A percentile compares a stretch with the other conserved stretches of the same genome.
These are phyloP conservation scores for Antheraea yamamai DNA, from an alignment of 2,888 invertebrate genomes.

Conservation along the genomic window DNA sequence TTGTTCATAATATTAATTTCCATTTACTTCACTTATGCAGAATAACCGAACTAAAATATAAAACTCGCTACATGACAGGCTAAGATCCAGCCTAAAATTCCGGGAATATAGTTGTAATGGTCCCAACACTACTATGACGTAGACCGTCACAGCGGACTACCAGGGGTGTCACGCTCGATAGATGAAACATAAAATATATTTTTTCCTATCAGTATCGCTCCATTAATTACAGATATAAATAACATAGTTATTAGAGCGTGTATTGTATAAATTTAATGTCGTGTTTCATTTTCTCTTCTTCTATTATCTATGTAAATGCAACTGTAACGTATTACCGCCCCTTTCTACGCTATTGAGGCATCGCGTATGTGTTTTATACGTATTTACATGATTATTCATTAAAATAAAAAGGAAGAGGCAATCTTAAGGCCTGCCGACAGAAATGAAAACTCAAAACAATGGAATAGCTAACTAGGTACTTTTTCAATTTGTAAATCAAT, in stretches of 20 bases:
- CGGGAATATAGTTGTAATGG: neutral
- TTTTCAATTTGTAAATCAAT: no score
- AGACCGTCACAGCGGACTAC: conserved; percentile 46
- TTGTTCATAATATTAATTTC: no score
- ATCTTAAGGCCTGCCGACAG: no score
- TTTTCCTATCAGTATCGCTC: conserved; percentile 21
- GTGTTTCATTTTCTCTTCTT: neutral
- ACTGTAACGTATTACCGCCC: neutral
- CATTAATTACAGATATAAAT: conserved; percentile 23
- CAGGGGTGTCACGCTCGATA: conserved; percentile 54
- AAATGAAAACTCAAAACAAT: no score
- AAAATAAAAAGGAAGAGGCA: neutral
- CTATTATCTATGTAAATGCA: neutral
- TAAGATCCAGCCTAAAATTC: neutral
- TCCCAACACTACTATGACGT: conserved; percentile 17
- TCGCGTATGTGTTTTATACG: neutral
- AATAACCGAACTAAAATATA: no score
- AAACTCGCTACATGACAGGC: no score
- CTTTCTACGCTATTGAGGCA: neutral
- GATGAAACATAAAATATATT: conserved; percentile 26
- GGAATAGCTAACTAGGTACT: no score
- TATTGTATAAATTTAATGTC: conserved; percentile 11
- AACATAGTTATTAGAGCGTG: conserved; percentile 34
- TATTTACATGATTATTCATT: neutral
- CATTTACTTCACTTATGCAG: no score